Percentiles rank a stretch among this genome's conserved stretches.
These are phyloP conservation scores for Trichogramma pretiosum DNA, from an alignment of 1,140 invertebrate species.

Conservation along the genomic window DNA sequence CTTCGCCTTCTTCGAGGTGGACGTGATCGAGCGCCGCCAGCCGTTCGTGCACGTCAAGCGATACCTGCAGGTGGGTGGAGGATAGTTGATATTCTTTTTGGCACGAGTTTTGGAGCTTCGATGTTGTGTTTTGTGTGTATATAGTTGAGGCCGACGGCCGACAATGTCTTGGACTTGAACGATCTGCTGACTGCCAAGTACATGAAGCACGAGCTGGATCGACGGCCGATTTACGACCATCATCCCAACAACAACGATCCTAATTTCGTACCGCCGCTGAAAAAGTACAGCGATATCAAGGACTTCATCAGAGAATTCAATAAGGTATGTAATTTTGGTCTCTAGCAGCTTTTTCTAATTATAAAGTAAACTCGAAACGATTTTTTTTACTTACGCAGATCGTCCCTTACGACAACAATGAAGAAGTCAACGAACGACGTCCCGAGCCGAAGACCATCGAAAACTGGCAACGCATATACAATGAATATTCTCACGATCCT, in stretches of 20 bases:
- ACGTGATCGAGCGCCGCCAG: conserved; percentile 1
- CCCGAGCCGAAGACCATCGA: neutral
- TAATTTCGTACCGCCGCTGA: too few relatives aligned
- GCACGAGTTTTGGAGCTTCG: neutral
- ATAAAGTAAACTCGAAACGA: too few relatives aligned
- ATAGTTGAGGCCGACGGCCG: conserved; percentile 7
- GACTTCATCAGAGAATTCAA: conserved; percentile 2
- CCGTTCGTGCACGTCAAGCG: neutral
- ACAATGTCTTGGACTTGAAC: conserved; percentile 3
- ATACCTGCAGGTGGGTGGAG: conserved; percentile 4
- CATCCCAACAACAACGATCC: neutral
- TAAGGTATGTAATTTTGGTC: neutral
- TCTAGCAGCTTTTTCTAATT: too few relatives aligned
- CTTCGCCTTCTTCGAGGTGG: conserved; percentile 12
- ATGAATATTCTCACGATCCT: too few relatives aligned
- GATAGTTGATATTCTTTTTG: neutral
- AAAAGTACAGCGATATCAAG: neutral
- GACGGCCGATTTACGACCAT: neutral
- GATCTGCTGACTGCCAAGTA: conserved; percentile 4
- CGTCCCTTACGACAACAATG: conserved; percentile 3
- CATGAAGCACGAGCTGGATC: neutral
- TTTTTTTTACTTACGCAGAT: too few relatives aligned
- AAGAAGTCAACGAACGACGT: neutral
- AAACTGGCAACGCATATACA: conserved; percentile 8
- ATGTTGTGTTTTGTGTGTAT: too few relatives aligned